Evolutionary conservation across 2,888 invertebrate genomes (phyloP).

Genomic region (Drosophila incognita): DNA sequence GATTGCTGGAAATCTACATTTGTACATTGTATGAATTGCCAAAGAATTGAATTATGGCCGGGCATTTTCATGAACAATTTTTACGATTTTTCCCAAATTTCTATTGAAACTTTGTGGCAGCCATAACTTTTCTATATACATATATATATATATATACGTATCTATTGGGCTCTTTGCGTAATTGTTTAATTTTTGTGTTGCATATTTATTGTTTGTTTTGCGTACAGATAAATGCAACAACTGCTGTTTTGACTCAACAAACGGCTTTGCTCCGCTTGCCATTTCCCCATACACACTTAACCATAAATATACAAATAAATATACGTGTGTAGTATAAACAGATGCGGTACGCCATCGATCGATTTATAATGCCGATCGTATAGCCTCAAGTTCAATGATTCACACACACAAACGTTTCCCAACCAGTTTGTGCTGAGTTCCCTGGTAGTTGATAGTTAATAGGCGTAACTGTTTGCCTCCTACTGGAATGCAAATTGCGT

Average conservation of each 20-base stretch:
- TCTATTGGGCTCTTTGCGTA: neutral
- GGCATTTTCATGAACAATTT: constrained; percentile 39
- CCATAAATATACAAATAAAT: neutral
- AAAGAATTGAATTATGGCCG: constrained; percentile 63
- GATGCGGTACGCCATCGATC: constrained; percentile 26
- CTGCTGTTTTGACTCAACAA: constrained; percentile 33
- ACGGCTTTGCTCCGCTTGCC: constrained; percentile 14
- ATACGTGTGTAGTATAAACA: constrained; percentile 13
- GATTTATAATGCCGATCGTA: constrained; percentile 47
- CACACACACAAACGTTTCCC: neutral
- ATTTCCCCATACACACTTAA: constrained; percentile 3
- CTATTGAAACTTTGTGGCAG: neutral
- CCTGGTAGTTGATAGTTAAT: neutral
- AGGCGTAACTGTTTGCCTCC: constrained; percentile 22
- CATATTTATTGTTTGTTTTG: constrained; percentile 38
- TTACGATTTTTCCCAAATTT: constrained; percentile 41
- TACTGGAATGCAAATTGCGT: constrained; percentile 23
- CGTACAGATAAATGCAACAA: constrained; percentile 36
- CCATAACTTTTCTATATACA: neutral
- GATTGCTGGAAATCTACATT: constrained; percentile 6
- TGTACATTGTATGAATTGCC: constrained; percentile 29
- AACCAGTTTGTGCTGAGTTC: constrained; percentile 9
- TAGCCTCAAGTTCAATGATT: constrained; percentile 11
- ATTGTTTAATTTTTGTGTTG: constrained; percentile 36
- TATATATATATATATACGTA: neutral